Base-by-base conservation (phyloP, 2,113 vertebrate genomes). In the Entomyzon cyanotis region DNA sequence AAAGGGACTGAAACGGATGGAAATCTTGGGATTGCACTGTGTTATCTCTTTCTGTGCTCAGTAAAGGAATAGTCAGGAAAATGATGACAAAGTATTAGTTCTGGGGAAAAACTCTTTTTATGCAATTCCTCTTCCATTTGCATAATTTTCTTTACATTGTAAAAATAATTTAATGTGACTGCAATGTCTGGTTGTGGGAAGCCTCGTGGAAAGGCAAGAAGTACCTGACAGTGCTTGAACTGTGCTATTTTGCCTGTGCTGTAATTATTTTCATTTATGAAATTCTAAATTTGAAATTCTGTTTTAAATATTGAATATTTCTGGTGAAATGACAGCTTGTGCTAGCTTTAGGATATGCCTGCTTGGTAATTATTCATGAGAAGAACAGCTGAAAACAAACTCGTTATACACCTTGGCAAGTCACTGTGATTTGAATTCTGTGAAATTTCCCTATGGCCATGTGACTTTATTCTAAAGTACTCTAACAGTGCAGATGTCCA, bases 281-380 rank as follows among this genome's bases (percentile, higher is more conserved):
- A 98, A 98, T 98, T 98, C 97, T 96, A 97, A 98, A 97, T 97
- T 97, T 86, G 93, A 97, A 98, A 97, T 98, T 98, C 97, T 91
- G 96, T 97, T 98, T 98, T 98, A 98, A 98, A 98, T 98, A 99
- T 98, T 98, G 98, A 98, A 97, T 97, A 98, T 98, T 98, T 94
- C 98, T 98, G 97, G 97, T 98, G 97, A 98, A 97, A 97, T 98
- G 98, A 98, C 98, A 99, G 98, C 98, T 99, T 98, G 98, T 96
- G 97, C 97, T 98, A 98, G 98, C 98, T 98, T 98, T 98, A 98
- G 98, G 98, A 98, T 97, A 98, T 98, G 97, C 94, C 98, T 97
- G 97, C 96, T 94, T 98, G 97, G 97, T 98, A 98, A 98, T 98
- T 98, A 99, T 98, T 98, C 98, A 98, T 98, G 98, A 98, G 97